Evolutionary conservation across 2,113 vertebrate genomes (phyloP).

Genomic region (Platysternon megacephalum): DNA sequence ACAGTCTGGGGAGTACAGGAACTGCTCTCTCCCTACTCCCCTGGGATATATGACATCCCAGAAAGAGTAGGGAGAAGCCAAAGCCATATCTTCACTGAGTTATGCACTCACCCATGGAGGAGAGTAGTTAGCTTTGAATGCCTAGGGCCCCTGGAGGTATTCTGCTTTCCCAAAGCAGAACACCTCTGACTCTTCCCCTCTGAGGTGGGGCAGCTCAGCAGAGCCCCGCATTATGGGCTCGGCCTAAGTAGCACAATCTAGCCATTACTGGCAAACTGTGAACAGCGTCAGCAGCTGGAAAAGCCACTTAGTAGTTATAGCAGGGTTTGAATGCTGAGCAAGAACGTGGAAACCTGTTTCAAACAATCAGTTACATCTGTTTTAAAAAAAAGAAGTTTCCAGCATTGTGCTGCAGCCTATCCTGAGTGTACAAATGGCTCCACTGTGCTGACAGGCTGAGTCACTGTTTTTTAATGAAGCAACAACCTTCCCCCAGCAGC

Average conservation of each 20-base stretch:
- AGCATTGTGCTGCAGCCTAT: not conserved
- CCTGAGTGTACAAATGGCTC: not conserved
- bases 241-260: not conserved
- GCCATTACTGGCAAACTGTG: not conserved
- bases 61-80: not conserved
- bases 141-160: not conserved
- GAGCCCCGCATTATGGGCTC: not conserved
- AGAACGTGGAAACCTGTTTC: not conserved
- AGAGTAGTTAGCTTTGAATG: not conserved
- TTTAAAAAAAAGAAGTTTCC: not conserved
- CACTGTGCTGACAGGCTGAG: not conserved
- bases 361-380: not conserved
- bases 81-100: not conserved
- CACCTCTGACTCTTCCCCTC: not conserved
- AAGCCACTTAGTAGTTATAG: not conserved
- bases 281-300: not conserved
- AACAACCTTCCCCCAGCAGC: not conserved
- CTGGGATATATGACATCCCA: not conserved
- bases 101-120: not conserved
- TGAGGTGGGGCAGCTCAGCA: accelerated
- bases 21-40: not conserved
- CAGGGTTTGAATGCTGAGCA: not conserved
- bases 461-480: not conserved
- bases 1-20: not conserved
- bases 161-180: not conserved